phyloP scores from a whole-genome alignment of 2,113 vertebrate genomes.

The Cyphomyrus plagiostoma region DNA sequence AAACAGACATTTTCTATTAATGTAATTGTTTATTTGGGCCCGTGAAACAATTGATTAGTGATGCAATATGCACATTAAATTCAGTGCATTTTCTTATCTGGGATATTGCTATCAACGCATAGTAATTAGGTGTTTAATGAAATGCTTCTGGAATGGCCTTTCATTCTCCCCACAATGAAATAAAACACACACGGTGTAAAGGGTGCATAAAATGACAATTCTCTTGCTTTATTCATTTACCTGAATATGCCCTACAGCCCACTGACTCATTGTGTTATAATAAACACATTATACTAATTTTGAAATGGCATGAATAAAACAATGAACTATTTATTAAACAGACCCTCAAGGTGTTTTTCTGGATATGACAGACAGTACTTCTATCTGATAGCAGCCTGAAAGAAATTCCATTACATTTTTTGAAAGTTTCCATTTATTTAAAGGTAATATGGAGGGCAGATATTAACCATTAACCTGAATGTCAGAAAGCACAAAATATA shows the following conservation, averaged over 20 bases:
- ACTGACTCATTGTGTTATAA: background rate
- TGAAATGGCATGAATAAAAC: slow-evolving; percentile 6
- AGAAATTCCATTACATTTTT: slow-evolving; percentile 8
- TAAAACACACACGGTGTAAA: background rate
- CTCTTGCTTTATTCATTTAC: background rate
- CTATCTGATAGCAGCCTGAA: background rate
- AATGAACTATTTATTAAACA: background rate
- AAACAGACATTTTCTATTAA: background rate
- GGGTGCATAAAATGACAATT: background rate
- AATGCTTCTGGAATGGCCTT: background rate
- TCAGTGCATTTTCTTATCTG: background rate
- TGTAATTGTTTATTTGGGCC: background rate
- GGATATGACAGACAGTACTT: background rate
- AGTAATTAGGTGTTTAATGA: background rate
- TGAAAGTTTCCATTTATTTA: slow-evolving; percentile 21
- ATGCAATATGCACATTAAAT: background rate
- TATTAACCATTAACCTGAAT: slow-evolving; percentile 18
- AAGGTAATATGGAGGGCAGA: slow-evolving; percentile 21
- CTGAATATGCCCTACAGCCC: background rate
- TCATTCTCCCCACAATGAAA: background rate
- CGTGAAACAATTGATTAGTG: background rate
- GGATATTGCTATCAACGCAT: background rate
- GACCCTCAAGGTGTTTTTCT: background rate
- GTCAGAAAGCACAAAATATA: slow-evolving; percentile 14
- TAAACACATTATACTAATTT: background rate